Conservation (phyloP, 2,888 invertebrate genomes). For the Tillus elongatus region DNA sequence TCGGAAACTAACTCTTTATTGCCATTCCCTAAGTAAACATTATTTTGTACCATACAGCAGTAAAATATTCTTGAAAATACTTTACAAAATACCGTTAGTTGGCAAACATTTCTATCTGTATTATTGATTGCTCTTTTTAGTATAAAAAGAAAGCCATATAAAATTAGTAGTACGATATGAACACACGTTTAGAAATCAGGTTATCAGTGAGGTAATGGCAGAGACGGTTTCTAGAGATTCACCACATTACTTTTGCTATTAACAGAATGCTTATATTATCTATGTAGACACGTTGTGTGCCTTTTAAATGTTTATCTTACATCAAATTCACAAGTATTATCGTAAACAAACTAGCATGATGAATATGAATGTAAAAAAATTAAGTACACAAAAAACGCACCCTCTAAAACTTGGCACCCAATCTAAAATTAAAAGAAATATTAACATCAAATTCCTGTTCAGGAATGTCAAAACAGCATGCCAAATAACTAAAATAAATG, state of each 20-base stretch:
- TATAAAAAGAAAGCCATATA: slow-evolving; percentile 33
- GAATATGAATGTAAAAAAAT: slow-evolving; percentile 24
- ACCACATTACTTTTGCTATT: slow-evolving; percentile 33
- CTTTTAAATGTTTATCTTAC: slow-evolving; percentile 16
- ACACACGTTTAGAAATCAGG: slow-evolving; percentile 36
- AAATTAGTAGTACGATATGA: slow-evolving; percentile 37
- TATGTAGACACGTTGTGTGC: slow-evolving; percentile 6
- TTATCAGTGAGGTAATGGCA: slow-evolving; percentile 38
- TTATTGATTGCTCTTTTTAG: slow-evolving; percentile 18
- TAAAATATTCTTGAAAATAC: slow-evolving; percentile 19
- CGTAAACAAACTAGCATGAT: slow-evolving; percentile 22
- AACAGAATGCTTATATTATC: slow-evolving; percentile 23
- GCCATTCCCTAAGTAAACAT: slow-evolving; percentile 39
- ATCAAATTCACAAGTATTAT: slow-evolving; percentile 19
- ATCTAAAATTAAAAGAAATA: slow-evolving; percentile 22
- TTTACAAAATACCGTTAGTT: slow-evolving; percentile 32
- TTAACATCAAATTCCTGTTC: slow-evolving; percentile 21
- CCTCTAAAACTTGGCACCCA: slow-evolving; percentile 31
- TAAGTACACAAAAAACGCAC: slow-evolving; percentile 37
- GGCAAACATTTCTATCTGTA: slow-evolving; percentile 15
- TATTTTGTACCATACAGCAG: slow-evolving; percentile 36
- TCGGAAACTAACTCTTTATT: slow-evolving; percentile 45
- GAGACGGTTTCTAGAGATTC: slow-evolving; percentile 36
- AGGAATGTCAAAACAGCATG: slow-evolving; percentile 19
- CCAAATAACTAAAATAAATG: slow-evolving; percentile 32